These are phyloP conservation scores for Plestiodon gilberti DNA, from an alignment of 2,113 vertebrate species.

Conservation along the genomic window DNA sequence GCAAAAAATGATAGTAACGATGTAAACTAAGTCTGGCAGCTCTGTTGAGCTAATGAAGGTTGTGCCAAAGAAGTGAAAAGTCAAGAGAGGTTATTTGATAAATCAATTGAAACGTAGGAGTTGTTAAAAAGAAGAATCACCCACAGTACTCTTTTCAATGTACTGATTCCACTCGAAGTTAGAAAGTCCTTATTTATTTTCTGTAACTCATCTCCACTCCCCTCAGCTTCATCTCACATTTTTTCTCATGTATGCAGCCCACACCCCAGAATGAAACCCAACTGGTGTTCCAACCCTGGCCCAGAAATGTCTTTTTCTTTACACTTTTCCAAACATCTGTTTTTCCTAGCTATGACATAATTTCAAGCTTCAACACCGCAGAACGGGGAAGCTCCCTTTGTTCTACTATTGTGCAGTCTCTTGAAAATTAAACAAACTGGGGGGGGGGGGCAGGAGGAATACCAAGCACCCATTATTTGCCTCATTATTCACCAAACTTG, in stretches of 20 bases:
- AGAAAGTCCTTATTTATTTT: constrained; percentile 11
- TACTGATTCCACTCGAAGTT: neutral
- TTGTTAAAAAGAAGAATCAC: neutral
- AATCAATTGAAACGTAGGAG: neutral
- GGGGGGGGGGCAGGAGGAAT: neutral
- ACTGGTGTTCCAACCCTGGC: neutral
- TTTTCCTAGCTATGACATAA: neutral
- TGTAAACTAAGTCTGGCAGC: neutral
- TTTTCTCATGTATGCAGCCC: neutral
- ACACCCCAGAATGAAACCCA: neutral
- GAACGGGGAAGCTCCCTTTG: neutral
- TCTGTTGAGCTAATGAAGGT: neutral
- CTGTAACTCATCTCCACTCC: neutral
- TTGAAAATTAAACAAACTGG: neutral
- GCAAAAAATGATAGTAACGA: neutral
- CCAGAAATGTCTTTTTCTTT: neutral
- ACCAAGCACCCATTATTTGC: neutral
- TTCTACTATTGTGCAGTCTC: neutral
- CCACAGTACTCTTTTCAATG: neutral
- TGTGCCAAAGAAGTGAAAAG: neutral
- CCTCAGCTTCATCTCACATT: neutral
- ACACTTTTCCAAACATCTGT: neutral
- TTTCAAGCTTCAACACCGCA: neutral
- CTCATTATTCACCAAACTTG: neutral
- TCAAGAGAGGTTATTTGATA: constrained; percentile 16